Base-by-base conservation (phyloP, 2,888 invertebrate species). In the Eupsilia transversa region DNA sequence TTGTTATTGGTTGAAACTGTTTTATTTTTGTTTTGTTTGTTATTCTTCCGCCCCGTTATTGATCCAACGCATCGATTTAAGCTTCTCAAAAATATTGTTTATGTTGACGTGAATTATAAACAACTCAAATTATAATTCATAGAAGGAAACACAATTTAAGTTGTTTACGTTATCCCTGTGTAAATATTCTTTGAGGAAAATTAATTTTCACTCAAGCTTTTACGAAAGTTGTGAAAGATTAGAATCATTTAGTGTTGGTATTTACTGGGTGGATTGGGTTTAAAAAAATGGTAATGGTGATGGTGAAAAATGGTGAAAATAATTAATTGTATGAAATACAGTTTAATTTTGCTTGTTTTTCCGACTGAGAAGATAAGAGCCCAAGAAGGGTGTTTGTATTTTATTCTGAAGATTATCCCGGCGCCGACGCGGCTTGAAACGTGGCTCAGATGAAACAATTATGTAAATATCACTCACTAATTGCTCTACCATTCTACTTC, bases 391-490 rank as follows among this genome's bases (percentile, higher is more conserved):
- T 75, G 52, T 77, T 88, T 81, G 74, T 88, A 82, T 80, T 88
- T 87, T 75, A 84, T 80, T 71, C 60, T 71, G 69, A 60, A 72
- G 81, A 88, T 89, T 83, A 85, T 86, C 82, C 82, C 77, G 74
- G 61, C 82, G 85, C 74, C 76, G 73, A 72, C 78, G 65, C 60
- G 61, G 61, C 65, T 72, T 79, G 78, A 82, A 84, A 82, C 84
- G 85, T 89, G 79, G 87, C 84, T 86, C 86, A 87, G 86, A 86
- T 87, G 87, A 87, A 89, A 90, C 87, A 89, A 89, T 92, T 92
- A 91, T 91, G 90, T 88, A 86, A 90, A 89, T 91, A 85, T 83
- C 76, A 82, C 85, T 80, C 74, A 83, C 87, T 91, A 91, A 92
- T 92, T 92, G 87, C 87, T 86, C 61, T 68, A 70, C 75, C 85